Base-by-base conservation (phyloP, 23 tunicate genomes). In the Styela clava region DNA sequence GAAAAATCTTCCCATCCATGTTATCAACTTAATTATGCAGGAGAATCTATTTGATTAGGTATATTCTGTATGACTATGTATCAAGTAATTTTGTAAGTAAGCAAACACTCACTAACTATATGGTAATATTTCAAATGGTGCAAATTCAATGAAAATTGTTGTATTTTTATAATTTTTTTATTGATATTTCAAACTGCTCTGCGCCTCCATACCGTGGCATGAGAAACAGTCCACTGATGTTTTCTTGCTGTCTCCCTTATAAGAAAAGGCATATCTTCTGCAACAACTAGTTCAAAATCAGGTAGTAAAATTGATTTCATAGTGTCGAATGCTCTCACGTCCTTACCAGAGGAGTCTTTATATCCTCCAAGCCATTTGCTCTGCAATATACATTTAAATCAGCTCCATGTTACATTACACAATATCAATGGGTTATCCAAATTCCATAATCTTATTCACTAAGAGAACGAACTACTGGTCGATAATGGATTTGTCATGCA, bases 221-320 rank as follows among this genome's bases (percentile, higher is more conserved):
- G 87, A 2, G 97, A 78, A 2, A 83, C 91, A 2, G 97, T 91
- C 97, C 97, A 91, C 78, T 91, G 97, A 62, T 91, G 97, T 63
- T 91, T 91, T 32, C 97, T 71, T 2, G 74, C 82, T 31, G 97
- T 91, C 52, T 91, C 97, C 0, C 97, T 56, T 30, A 91, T 91
- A 30, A 91, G 63, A 74, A 91, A 91, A 29, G 97, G 97, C 24
- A 82, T 21, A 79, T 91, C 97, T 3, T 74, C 5, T 16, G 74
- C 5, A 31, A 77, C 90, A 23, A 86, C 36, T 28, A 91, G 69
- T 23, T 69, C 78, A 69, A 91, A 91, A 52, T 86, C 83, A 0
- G 87, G 82, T 23, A 34, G 56, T 19, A 91, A 63, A 24, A 86
- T 24, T 3, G 28, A 19, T 65, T 87, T 86, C 79, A 91, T 76